phyloP scores from a whole-genome alignment of 2,113 vertebrate species.

The Morone chrysops region DNA sequence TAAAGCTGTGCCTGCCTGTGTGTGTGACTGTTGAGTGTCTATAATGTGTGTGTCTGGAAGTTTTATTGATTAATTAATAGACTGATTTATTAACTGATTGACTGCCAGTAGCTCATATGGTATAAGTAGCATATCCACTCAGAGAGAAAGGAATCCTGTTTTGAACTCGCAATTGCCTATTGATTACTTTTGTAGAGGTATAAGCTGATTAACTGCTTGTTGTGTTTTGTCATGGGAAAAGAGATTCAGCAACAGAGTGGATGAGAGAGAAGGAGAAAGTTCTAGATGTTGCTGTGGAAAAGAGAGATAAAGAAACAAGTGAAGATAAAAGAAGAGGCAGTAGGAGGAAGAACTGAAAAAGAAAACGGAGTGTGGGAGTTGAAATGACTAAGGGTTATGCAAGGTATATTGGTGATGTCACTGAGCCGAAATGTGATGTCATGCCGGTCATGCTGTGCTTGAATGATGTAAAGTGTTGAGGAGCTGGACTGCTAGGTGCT shows the following conservation, averaged over 20 bases:
- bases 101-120: neutral
- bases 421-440: slow-evolving; percentile 48
- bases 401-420: slow-evolving; percentile 30
- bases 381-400: slow-evolving; percentile 55
- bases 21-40: slow-evolving; percentile 28
- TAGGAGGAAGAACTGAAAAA: slow-evolving; percentile 23
- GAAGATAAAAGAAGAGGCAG: slow-evolving; percentile 9
- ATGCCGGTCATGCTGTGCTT: slow-evolving; percentile 14
- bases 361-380: slow-evolving; percentile 26
- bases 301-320: neutral
- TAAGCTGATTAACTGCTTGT: neutral
- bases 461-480: slow-evolving; percentile 18
- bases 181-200: slow-evolving; percentile 5
- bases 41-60: slow-evolving; percentile 1
- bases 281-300: slow-evolving; percentile 35
- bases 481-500: neutral
- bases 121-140: neutral
- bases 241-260: slow-evolving; percentile 12
- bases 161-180: neutral
- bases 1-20: slow-evolving; percentile 21
- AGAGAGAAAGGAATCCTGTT: neutral
- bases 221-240: slow-evolving; percentile 9
- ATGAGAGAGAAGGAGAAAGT: slow-evolving; percentile 51
- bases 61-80: slow-evolving; percentile 9
- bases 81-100: slow-evolving; percentile 20